These are phyloP conservation scores for Carassius gibelio DNA, from an alignment of 2,113 vertebrate genomes.

Conservation along the genomic window DNA sequence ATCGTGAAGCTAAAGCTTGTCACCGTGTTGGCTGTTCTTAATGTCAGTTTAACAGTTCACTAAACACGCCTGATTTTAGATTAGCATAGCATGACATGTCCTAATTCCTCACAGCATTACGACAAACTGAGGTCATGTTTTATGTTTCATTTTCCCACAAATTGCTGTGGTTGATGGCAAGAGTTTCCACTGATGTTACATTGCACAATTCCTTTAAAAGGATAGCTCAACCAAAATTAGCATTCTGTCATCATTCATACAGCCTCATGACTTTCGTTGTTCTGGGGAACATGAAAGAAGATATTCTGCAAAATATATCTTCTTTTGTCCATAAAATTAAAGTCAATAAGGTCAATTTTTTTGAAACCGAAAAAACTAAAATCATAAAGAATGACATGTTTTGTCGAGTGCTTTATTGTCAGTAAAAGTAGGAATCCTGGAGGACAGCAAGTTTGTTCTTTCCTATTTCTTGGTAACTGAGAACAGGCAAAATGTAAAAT, in stretches of 20 bases:
- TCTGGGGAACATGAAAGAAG: not conserved
- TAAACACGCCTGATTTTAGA: constrained; percentile 6
- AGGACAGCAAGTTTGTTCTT: too few relatives aligned
- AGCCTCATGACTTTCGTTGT: not conserved
- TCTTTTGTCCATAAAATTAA: too few relatives aligned
- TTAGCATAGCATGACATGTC: not conserved
- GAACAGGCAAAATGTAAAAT: too few relatives aligned
- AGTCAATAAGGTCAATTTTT: too few relatives aligned
- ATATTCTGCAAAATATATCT: too few relatives aligned
- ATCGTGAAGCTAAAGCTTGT: not conserved
- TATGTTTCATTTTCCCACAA: not conserved
- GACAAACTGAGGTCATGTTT: not conserved
- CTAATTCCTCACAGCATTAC: constrained; percentile 43
- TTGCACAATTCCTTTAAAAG: not conserved
- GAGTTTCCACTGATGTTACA: not conserved
- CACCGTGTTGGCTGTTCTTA: not conserved
- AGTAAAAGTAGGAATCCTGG: too few relatives aligned
- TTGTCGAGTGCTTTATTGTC: too few relatives aligned
- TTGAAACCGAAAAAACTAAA: too few relatives aligned
- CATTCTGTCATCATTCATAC: not conserved
- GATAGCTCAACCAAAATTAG: too few relatives aligned
- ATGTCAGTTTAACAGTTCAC: constrained; percentile 13
- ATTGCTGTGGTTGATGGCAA: not conserved
- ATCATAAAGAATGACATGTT: too few relatives aligned
- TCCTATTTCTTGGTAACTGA: too few relatives aligned